Conservation (phyloP, 2,888 invertebrate genomes). For the Aelia acuminata region DNA sequence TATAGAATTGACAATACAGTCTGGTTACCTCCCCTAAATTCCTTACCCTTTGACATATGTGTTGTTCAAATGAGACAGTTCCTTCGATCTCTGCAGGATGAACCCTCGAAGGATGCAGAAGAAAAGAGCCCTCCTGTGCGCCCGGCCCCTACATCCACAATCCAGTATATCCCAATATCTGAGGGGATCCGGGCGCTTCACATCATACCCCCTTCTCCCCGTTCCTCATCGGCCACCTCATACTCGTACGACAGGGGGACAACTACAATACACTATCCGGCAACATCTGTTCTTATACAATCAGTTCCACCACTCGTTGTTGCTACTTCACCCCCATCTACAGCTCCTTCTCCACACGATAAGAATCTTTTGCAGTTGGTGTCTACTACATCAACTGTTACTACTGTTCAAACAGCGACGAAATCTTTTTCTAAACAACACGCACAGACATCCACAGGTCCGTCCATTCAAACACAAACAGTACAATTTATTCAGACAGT, state of each 20-base stretch:
- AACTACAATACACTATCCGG: conserved; percentile 67
- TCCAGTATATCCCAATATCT: conserved; percentile 67
- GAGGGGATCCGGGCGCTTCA: conserved; percentile 65
- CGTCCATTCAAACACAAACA: conserved; percentile 34
- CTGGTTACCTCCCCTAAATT: conserved; percentile 64
- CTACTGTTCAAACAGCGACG: conserved; percentile 65
- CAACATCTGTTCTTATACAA: conserved; percentile 67
- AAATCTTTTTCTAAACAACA: conserved; percentile 62
- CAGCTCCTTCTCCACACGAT: conserved; percentile 66
- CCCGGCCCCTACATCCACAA: conserved; percentile 68
- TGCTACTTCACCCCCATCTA: conserved; percentile 64
- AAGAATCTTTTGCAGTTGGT: conserved; percentile 65
- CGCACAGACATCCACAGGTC: conserved; percentile 4
- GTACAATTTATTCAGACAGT: conserved; percentile 65
- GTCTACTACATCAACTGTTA: conserved; percentile 64
- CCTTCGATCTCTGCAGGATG: conserved; percentile 73
- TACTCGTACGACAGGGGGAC: conserved; percentile 64
- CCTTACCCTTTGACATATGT: conserved; percentile 52
- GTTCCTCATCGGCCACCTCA: conserved; percentile 61
- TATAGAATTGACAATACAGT: conserved; percentile 51
- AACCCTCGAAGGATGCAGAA: conserved; percentile 91
- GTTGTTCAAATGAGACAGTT: conserved; percentile 59
- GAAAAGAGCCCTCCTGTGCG: conserved; percentile 72
- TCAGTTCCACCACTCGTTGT: conserved; percentile 67
- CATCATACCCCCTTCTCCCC: conserved; percentile 64